These are phyloP conservation scores for Parus major DNA, from an alignment of 2,113 vertebrate genomes.

Conservation along the genomic window DNA sequence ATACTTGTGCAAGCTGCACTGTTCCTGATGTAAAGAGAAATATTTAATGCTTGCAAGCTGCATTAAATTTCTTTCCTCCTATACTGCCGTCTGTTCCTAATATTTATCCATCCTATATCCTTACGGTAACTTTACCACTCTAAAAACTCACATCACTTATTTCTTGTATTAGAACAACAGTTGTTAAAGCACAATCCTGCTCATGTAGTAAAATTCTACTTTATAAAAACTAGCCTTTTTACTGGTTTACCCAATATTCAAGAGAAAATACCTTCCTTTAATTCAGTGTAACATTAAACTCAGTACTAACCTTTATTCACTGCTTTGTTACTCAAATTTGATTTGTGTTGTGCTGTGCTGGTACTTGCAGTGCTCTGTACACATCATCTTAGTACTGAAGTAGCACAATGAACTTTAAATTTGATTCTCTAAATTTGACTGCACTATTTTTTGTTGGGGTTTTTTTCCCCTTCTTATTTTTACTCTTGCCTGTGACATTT, in stretches of 20 bases:
- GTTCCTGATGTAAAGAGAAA: not conserved
- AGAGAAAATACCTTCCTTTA: not conserved
- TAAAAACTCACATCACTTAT: not conserved
- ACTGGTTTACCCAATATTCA: not conserved
- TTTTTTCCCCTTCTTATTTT: not conserved
- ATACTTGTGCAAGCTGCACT: not conserved
- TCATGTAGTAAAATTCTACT: not conserved
- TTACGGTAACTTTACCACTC: not conserved
- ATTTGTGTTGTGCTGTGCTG: not conserved
- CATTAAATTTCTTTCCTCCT: not conserved
- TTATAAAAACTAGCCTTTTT: not conserved
- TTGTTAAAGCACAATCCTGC: not conserved
- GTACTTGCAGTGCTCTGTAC: not conserved
- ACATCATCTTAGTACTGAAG: not conserved
- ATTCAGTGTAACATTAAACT: not conserved
- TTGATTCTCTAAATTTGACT: not conserved
- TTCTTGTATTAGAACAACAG: not conserved
- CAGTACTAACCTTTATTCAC: not conserved
- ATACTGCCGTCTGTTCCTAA: not conserved
- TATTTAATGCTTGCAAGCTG: not conserved
- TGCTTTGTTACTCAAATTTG: not conserved
- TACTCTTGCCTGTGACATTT: not conserved
- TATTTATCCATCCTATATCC: not conserved
- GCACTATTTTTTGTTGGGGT: accelerated
- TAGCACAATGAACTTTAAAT: not conserved